These are phyloP conservation scores for Hipparchia sbordonii DNA, from an alignment of 2,888 invertebrate species.

Conservation along the genomic window DNA sequence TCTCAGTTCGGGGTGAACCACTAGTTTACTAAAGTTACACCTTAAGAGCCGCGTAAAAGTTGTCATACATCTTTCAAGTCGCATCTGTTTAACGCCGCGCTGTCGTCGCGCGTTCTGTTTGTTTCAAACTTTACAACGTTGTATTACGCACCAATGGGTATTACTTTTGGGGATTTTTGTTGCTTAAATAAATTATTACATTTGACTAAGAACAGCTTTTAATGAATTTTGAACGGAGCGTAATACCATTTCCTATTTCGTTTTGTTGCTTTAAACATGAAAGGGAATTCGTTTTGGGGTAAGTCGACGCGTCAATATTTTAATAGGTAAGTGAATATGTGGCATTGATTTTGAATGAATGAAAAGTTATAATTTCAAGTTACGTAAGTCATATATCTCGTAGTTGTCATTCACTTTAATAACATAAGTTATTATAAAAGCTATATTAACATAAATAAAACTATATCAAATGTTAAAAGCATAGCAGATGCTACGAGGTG, in stretches of 20 bases:
- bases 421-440: too few relatives aligned
- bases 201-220: conserved; percentile 74
- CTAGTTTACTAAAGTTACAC: too few relatives aligned
- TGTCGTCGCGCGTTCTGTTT: neutral
- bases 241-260: conserved; percentile 68
- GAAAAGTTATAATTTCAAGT: neutral
- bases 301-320: conserved; percentile 54
- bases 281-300: conserved; percentile 43
- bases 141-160: conserved; percentile 77
- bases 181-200: conserved; percentile 79
- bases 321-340: conserved; percentile 23
- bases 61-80: too few relatives aligned
- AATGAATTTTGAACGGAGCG: conserved; percentile 74
- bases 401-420: too few relatives aligned
- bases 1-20: too few relatives aligned
- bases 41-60: too few relatives aligned
- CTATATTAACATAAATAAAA: too few relatives aligned
- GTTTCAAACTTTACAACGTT: conserved; percentile 46
- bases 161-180: conserved; percentile 79
- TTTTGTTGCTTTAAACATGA: conserved; percentile 45
- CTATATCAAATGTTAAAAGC: too few relatives aligned
- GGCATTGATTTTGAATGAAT: neutral
- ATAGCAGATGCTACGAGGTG: too few relatives aligned
- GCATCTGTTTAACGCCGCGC: neutral
- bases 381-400: neutral